Evolutionary conservation across 2,888 invertebrate genomes (phyloP), one percentile per base, ranked within the genome.

Genomic region (Tenthredo mesomela): DNA sequence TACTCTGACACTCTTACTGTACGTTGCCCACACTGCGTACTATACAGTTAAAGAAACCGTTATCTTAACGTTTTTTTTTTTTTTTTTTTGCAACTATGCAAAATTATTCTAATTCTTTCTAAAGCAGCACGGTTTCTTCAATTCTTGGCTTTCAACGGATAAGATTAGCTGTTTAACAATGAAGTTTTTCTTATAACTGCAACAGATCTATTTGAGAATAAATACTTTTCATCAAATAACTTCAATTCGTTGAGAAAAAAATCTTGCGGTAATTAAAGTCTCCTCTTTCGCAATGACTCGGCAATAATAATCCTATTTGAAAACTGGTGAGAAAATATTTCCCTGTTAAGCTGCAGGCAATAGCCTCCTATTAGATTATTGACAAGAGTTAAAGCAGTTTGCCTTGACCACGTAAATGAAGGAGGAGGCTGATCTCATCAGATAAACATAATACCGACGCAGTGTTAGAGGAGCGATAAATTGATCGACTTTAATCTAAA

Each of bases 371-470:
- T 61, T 37, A 83, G 54, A 83, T 70, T 70, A 82, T 47, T 67
- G 82, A 47, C 80, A 61, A 29, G 21, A 65, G 84, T 82, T 71
- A 85, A 86, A 87, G 86, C 70, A 80, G 90, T 86, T 90, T 87
- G 88, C 90, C 90, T 90, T 89, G 89, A 88, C 88, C 89, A 87
- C 87, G 85, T 88, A 87, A 89, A 88, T 86, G 87, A 87, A 77
- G 82, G 85, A 77, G 82, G 85, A 87, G 82, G 70, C 89, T 90
- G 90, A 90, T 90, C 90, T 90, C 90, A 90, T 90, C 90, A 12
- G 40, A 83, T n/a, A 21, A 70, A 83, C 21, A 65, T 70, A 83
- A 70, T 9, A 82, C 43, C 18, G n/a, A 40, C 82, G 37, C 65
- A 40, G 61, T 65, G 18, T 67, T 70, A 50, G 29, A 67, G 37